Conservation (phyloP, 2,888 invertebrate species). For the Cactoblastis cactorum region DNA sequence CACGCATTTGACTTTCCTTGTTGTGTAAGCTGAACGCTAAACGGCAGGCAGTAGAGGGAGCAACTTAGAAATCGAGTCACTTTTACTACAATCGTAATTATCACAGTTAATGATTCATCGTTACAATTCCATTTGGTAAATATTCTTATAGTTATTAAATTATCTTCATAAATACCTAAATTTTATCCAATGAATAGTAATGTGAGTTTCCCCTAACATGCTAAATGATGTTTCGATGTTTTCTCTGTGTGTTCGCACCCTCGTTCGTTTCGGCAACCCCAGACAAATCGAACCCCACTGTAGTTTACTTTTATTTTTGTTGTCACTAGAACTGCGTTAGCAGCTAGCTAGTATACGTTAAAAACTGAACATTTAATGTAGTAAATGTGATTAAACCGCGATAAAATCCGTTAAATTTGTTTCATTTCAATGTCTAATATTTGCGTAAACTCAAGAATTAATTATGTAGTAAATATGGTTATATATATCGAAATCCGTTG, state of each 20-base stretch:
- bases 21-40: constrained; percentile 73
- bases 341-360: background rate
- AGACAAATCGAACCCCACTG: constrained; percentile 47
- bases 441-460: too few relatives aligned
- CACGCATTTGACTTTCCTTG: constrained; percentile 75
- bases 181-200: constrained; percentile 18
- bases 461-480: too few relatives aligned
- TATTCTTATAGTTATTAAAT: constrained; percentile 7
- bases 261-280: constrained; percentile 60
- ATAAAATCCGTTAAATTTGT: too few relatives aligned
- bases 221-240: constrained; percentile 53
- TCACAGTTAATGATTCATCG: constrained; percentile 36
- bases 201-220: constrained; percentile 30
- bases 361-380: too few relatives aligned
- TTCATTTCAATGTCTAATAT: too few relatives aligned
- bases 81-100: constrained; percentile 55
- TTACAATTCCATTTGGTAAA: constrained; percentile 18
- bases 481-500: too few relatives aligned
- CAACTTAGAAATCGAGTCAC: constrained; percentile 69
- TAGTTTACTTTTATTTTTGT: constrained; percentile 35
- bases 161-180: constrained; percentile 23
- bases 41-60: constrained; percentile 71
- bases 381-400: too few relatives aligned
- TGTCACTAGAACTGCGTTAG: constrained; percentile 1
- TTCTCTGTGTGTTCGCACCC: constrained; percentile 63